Base-by-base conservation (phyloP, 2,888 invertebrate genomes). In the Steinernema scapterisci region DNA sequence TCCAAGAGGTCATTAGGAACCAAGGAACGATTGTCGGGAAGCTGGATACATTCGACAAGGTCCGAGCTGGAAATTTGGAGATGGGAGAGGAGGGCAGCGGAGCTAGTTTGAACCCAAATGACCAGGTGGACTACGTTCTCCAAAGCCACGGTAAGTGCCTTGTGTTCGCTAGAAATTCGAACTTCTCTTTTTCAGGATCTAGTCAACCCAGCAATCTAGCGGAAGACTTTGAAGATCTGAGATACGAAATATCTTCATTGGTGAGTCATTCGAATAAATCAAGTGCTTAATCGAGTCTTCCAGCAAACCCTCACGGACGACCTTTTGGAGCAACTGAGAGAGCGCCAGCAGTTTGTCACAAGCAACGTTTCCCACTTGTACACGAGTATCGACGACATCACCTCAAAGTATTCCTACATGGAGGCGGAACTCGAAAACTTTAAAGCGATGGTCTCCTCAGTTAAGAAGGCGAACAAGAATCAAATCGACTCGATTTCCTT, bases 261-360 rank as follows among this genome's bases (percentile, higher is more conserved):
- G 63, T 63, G 16, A 6, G 54, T 6, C 5, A 21, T 21, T 54
- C 13, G 7, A 2, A 1, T 25, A 54, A 11, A 19, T 13, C 16
- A 3, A 25, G 23, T 25, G 3, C 5, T 6, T 19, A 48, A 7
- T 16, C 5, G 19, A 54, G 5, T 21, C 16, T 6, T 63, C 11
- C 63, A 63, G 63, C 63, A 63, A 63, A 63, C 11, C n/a, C 31
- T 63, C 16, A 38, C 63, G 11, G 63, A 63, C 19, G 63, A 63
- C 27, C 63, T 63, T 31, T 38, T 13, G 16, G 63, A 63, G 9
- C 63, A 63, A 38, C 63, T 63, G 2, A 21, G 27, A 16, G 25
- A 31, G 19, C 63, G 63, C 1, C 63, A 63, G n/a, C 7, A 25
- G 11, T 63, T 31, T 13, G 63, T 63, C 1, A 31, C 63, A 13